Evolutionary conservation across 2,797 vertebrate species (phyloP), one percentile per base, ranked within the genome.

Genomic region (Percopsis omiscomaycus): DNA sequence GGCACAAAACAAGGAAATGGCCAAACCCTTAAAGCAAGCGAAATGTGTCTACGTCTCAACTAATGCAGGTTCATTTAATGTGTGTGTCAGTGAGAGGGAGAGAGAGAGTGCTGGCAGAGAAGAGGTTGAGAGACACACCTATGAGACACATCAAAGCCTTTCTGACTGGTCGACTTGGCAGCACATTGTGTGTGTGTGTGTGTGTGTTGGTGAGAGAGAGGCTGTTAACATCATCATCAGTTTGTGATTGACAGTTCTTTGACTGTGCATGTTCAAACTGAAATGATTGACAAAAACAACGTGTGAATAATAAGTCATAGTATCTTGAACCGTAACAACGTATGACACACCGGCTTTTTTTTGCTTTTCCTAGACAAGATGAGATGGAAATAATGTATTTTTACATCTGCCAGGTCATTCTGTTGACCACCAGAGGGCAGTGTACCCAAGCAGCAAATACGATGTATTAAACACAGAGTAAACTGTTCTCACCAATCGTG

Each of bases 381-480:
- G 22, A 22, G 22, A 22, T 22, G 22, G 22, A 22, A 22, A 22
- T 22, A 22, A n/a, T n/a, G n/a, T n/a, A n/a, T n/a, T n/a, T 37
- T 4, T 37, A 6, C 6, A 6, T 37, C 32, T 37, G 32, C 32
- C 6, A 37, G 32, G 32, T 37, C 32, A 37, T 37, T 37, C 32
- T 37, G 4, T 0, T 59, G 29, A 46, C 85, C 91, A 88, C 86
- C 56, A 89, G 91, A 88, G 84, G 87, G 91, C 88, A 91, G 88
- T 79, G 71, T 73, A 55, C 37, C 48, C 79, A 61, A 73, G 74
- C 65, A 22, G 13, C 55, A 9, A n/a, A 71, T 55, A 49, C 3
- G 6, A 10, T 6, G 49, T 9, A 27, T 27, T 54, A 52, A 8
- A 16, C n/a, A 42, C 13, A n/a, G 14, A 11, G 9, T 29, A 22